Evolutionary conservation across 2,797 vertebrate genomes (phyloP), one percentile per base, ranked within the genome.

Genomic region (Kryptopterus vitreolus): DNA sequence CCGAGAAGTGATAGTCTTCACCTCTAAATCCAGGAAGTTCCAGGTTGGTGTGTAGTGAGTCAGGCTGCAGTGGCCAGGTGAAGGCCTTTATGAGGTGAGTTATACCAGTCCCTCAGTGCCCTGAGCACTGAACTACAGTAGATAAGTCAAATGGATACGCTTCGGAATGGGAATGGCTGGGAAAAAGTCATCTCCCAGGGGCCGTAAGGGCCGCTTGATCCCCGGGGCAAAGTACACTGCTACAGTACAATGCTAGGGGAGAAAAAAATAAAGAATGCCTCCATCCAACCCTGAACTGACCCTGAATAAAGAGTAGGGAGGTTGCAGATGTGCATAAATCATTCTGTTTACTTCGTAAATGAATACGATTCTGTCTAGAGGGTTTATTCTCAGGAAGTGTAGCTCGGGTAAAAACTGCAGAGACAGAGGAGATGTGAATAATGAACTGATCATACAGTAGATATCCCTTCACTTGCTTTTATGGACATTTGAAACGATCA

Each of bases 81-180:
- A 80, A 77, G 80, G 78, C 81, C 83, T 81, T 85, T 82, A 82
- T 68, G 52, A 78, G 84, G 80, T 87, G 87, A 86, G 72, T 84
- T 81, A 85, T 89, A 86, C 84, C 82, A 83, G 84, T 82, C 82
- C 84, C 65, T 85, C 81, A 79, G 77, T 83, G 88, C 89, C 88
- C 66, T 62, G 24, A 87, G 89, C 87, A 35, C 74, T 53, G 71
- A 78, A 85, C 87, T 75, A 70, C 85, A 86, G 82, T 83, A 87
- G 89, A 88, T 87, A 86, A 88, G 88, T 89, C 82, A 83, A 79
- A 83, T 80, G 26, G 48, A 85, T 82, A 83, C 83, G 75, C 81
- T 87, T 65, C 74, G 62, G 29, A 57, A 61, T 57, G 83, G 81
- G 82, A 62, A 80, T 46, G 35, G 78, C 29, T 66, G 73, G n/a